A percentile compares a stretch with the other conserved stretches of the same genome.
Evolutionary conservation across 1,140 invertebrate genomes (phyloP).

Genomic region (Leguminivora glycinivorella): DNA sequence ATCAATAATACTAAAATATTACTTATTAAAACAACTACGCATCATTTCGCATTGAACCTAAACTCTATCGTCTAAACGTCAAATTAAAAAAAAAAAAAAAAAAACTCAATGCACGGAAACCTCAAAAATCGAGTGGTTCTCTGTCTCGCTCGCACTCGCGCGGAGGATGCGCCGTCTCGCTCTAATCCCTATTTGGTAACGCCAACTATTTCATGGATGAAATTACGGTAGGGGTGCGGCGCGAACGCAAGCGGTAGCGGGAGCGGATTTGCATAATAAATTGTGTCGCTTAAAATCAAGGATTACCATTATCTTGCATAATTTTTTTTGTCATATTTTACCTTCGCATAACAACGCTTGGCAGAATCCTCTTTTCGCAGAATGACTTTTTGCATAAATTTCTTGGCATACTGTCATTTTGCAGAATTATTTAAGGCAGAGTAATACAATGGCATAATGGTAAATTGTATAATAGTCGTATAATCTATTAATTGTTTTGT

Average conservation of each 20-base stretch:
- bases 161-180: constrained; percentile 46
- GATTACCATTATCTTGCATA: no score
- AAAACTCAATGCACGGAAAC: constrained; percentile 39
- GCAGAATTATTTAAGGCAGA: no score
- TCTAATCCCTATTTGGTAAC: constrained; percentile 77
- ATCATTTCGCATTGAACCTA: background rate
- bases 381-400: no score
- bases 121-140: constrained; percentile 52
- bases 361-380: no score
- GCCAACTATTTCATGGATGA: constrained; percentile 78
- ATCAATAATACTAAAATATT: background rate
- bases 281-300: no score
- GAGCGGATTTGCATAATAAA: constrained; percentile 34
- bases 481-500: no score
- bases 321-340: no score
- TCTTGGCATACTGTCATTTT: no score
- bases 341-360: no score
- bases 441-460: no score
- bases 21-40: constrained; percentile 21
- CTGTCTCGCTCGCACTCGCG: constrained; percentile 50
- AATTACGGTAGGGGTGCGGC: constrained; percentile 59
- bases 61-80: constrained; percentile 9
- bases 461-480: no score
- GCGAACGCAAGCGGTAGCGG: constrained; percentile 33
- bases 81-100: constrained; percentile 30